phyloP scores from a whole-genome alignment of 2,888 invertebrate species.

The Epicampocera succincta region DNA sequence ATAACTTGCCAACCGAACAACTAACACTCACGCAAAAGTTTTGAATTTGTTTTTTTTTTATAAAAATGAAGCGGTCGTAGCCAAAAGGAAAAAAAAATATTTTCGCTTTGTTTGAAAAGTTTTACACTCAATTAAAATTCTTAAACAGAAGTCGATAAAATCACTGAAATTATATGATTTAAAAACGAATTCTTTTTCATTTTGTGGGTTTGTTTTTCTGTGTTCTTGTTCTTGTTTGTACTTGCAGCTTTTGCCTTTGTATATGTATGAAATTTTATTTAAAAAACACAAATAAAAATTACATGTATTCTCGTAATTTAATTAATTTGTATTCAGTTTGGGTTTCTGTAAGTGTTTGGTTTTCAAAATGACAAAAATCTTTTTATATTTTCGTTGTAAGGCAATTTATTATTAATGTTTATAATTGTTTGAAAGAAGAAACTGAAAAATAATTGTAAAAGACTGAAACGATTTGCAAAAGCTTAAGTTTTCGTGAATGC shows the following conservation, averaged over 20 bases:
- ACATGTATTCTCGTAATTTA: constrained; percentile 20
- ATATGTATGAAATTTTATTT: constrained; percentile 14
- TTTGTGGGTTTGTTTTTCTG: constrained; percentile 30
- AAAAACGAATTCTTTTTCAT: constrained; percentile 40
- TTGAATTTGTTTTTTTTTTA: constrained; percentile 22
- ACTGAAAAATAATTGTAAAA: constrained; percentile 2
- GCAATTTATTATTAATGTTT: constrained; percentile 33
- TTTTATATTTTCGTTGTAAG: constrained; percentile 37
- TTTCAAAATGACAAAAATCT: constrained; percentile 21
- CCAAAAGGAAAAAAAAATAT: not conserved
- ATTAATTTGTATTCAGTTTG: constrained; percentile 58
- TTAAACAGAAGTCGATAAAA: constrained; percentile 68
- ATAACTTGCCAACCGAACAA: constrained; percentile 18
- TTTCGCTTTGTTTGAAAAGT: constrained; percentile 41
- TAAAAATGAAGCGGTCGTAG: not conserved
- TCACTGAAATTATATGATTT: constrained; percentile 57
- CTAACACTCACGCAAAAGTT: constrained; percentile 54
- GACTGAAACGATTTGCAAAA: constrained; percentile 1
- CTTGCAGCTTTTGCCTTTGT: not conserved
- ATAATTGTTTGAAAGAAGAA: not conserved
- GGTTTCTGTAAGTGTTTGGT: constrained; percentile 15
- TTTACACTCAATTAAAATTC: constrained; percentile 64
- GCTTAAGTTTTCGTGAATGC: not conserved
- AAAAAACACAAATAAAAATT: not conserved
- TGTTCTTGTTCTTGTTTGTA: constrained; percentile 7